Evolutionary conservation across 2,113 vertebrate genomes (phyloP), one percentile per base, ranked within the genome.

Genomic region (Pelodiscus sinensis): DNA sequence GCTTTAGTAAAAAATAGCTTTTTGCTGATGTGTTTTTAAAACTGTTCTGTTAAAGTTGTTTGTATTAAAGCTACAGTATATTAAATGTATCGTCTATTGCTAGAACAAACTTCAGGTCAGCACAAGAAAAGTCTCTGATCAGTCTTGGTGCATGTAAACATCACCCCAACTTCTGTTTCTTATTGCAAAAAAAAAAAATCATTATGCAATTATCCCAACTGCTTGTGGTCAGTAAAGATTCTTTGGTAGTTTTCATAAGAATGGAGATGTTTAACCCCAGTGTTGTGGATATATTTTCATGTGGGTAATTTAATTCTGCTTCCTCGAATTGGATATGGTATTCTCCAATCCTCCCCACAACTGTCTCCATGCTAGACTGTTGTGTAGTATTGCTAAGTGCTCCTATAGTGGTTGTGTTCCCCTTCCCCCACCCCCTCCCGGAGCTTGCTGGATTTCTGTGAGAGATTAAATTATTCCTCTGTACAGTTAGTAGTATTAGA

Each of bases 251-350:
- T 95, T 95, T 75, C 92, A 78, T 65, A 55, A 81, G 95, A 93
- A 84, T 88, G 87, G 79, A 0, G 5, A 0, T 87, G 92, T 85
- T 96, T 79, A 94, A 94, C 86, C 87, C 94, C 94, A 93, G 96
- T 96, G 96, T 88, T 95, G 90, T 58, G 95, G 95, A 92, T 96
- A 96, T 94, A 95, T 94, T 97, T 93, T 1, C 1, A 80, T 87
- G 15, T 94, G 92, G 92, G 86, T 94, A 91, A 90, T 96, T 35
- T 95, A 94, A 94, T 97, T 94, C 90, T 93, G 71, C 25, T 93
- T 85, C 87, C 86, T 95, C 27, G 86, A 96, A 92, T 94, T 94
- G 87, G 92, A 83, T 90, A 91, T 91, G 3, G 0, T 65, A 5
- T 44, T 62, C 87, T 86, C 84, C 86, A 94, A 55, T 92, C 86